Evolutionary conservation across 2,888 invertebrate genomes (phyloP).

Genomic region (Caenorhabditis wallacei): DNA sequence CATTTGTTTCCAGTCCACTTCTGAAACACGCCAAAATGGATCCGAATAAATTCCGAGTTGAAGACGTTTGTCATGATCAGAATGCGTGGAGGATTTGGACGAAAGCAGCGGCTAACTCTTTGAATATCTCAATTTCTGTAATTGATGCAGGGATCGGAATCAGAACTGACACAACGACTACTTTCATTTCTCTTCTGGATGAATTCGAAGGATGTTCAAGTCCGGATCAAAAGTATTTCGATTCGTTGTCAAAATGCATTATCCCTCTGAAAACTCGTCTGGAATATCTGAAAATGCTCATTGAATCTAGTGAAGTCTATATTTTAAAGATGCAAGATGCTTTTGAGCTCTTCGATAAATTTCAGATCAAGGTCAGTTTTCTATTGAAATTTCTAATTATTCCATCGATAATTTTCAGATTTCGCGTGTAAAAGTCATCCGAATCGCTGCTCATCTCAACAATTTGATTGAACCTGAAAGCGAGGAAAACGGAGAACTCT

Average conservation of each 20-base stretch:
- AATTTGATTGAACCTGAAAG: conserved; percentile 40
- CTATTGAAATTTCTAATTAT: not conserved
- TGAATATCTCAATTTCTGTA: conserved; percentile 4
- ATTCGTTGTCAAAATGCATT: conserved; percentile 13
- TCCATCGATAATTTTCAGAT: conserved; percentile 22
- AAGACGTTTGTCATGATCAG: conserved; percentile 29
- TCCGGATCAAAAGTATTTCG: conserved; percentile 2
- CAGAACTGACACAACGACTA: conserved; percentile 4
- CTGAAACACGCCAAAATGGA: conserved; percentile 44
- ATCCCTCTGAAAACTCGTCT: conserved; percentile 34
- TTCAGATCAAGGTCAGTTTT: conserved; percentile 28
- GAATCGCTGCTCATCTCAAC: conserved; percentile 38
- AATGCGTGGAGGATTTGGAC: conserved; percentile 26
- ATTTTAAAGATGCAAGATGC: conserved; percentile 25
- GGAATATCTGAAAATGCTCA: conserved; percentile 20
- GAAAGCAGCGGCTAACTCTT: conserved; percentile 6
- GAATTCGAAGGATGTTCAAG: conserved; percentile 19
- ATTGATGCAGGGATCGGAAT: conserved; percentile 11
- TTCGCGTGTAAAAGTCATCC: conserved; percentile 6
- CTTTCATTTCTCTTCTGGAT: conserved; percentile 33
- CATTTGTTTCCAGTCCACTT: conserved; percentile 31
- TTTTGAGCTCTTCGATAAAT: conserved; percentile 25
- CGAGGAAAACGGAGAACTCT: conserved; percentile 13
- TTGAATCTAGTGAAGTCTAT: not conserved
- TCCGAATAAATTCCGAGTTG: conserved; percentile 7